A percentile compares a stretch with the other conserved stretches of the same genome.
Conservation (phyloP, 2,113 vertebrate genomes). For the Larimichthys polyactis region DNA sequence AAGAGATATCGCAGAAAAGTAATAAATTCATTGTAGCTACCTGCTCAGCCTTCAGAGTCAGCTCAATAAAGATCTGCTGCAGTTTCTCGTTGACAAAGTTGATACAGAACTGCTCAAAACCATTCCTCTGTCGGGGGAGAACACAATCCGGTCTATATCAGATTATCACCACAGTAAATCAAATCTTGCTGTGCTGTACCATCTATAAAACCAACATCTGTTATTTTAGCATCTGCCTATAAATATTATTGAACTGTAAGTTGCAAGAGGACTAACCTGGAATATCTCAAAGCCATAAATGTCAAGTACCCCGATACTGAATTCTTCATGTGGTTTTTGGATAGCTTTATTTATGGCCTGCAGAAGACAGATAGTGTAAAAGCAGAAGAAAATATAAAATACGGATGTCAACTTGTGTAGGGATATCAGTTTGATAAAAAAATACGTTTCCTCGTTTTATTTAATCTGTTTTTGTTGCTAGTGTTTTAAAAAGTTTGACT, state of each 20-base stretch:
- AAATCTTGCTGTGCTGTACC: not conserved
- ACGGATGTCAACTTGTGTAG: not conserved
- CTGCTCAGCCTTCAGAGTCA: conserved; percentile 98
- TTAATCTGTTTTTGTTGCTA: not conserved
- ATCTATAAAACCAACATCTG: conserved; percentile 12
- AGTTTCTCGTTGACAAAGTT: conserved; percentile 99
- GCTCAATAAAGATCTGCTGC: conserved; percentile 98
- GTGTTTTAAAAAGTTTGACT: not conserved
- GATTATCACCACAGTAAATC: conserved; percentile 1
- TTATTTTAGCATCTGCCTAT: not conserved
- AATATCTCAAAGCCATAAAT: conserved; percentile 99
- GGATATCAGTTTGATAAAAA: not conserved
- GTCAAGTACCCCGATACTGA: conserved; percentile 94
- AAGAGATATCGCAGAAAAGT: not conserved
- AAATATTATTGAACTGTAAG: conserved; percentile 14
- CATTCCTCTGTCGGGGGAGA: conserved; percentile 88
- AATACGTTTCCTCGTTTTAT: not conserved
- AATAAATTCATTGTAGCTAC: conserved; percentile 71
- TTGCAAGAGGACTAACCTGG: conserved; percentile 84
- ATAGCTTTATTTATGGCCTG: conserved; percentile 96
- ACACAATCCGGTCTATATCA: not conserved
- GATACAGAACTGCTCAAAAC: conserved; percentile 99
- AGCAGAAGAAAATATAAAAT: not conserved
- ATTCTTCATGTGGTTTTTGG: conserved; percentile 92
- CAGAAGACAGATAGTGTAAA: not conserved